Percentiles rank a stretch among this genome's conserved stretches.
Evolutionary conservation across 2,888 invertebrate genomes (phyloP).

Genomic region (Drosophila leonis): DNA sequence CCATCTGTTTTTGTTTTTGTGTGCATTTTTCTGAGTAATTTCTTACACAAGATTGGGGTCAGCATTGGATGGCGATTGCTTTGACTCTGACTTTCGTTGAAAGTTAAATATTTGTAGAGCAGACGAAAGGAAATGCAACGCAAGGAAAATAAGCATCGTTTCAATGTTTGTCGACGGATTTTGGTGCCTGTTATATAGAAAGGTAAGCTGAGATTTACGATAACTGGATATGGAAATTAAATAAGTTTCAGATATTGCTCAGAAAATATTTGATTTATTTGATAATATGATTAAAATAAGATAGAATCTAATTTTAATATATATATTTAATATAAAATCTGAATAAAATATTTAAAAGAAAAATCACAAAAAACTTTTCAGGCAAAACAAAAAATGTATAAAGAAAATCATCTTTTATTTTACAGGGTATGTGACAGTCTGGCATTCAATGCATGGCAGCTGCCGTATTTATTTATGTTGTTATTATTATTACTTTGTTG

Average conservation of each 20-base stretch:
- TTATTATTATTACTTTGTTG: slow-evolving; percentile 19
- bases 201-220: slow-evolving; percentile 3
- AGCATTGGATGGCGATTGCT: slow-evolving; percentile 60
- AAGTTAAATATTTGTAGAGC: slow-evolving; percentile 79
- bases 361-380: no score
- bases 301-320: neutral
- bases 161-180: slow-evolving; percentile 55
- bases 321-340: neutral
- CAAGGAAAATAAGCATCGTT: slow-evolving; percentile 65
- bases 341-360: neutral
- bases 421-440: slow-evolving; percentile 29
- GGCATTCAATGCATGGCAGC: neutral
- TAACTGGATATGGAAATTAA: neutral
- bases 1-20: slow-evolving; percentile 55
- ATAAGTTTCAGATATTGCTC: neutral
- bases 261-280: neutral
- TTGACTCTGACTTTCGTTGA: slow-evolving; percentile 71
- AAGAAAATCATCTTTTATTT: neutral
- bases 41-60: slow-evolving; percentile 62
- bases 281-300: neutral
- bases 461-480: slow-evolving; percentile 34
- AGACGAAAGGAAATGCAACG: slow-evolving; percentile 73
- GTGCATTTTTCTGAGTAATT: slow-evolving; percentile 58
- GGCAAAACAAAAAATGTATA: no score
- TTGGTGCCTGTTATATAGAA: no score